phyloP scores from a whole-genome alignment of 1,140 invertebrate genomes.

The Brachionus koreanus region DNA sequence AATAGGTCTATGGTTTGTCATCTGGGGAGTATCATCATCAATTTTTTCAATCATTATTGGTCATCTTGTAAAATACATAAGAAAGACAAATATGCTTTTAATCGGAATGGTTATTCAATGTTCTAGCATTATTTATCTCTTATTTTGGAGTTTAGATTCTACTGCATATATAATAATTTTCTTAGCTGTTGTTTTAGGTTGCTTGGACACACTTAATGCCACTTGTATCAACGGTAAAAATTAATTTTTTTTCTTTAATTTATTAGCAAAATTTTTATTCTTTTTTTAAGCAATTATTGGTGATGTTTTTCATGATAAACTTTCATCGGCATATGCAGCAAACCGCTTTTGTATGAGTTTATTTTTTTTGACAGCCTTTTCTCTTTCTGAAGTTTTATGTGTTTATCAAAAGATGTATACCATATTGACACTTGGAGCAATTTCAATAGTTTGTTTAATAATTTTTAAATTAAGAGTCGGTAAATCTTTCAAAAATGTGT shows the following conservation, averaged over 20 bases:
- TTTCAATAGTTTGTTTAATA: not conserved
- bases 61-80: not conserved
- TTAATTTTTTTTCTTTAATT: not conserved
- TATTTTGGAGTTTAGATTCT: not conserved
- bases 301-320: not conserved
- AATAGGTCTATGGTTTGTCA: constrained; percentile 11
- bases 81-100: not conserved
- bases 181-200: not conserved
- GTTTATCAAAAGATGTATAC: constrained; percentile 5
- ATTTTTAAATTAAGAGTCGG: not conserved
- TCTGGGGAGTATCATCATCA: not conserved
- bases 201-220: not conserved
- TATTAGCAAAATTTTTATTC: not conserved
- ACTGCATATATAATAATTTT: not conserved
- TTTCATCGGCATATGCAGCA: not conserved
- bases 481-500: not conserved
- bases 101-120: not conserved
- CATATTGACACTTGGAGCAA: not conserved
- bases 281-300: not conserved
- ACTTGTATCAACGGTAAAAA: constrained; percentile 7
- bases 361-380: constrained; percentile 1
- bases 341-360: constrained; percentile 12
- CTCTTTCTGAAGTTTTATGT: not conserved
- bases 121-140: not conserved
- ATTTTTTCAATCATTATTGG: not conserved